A percentile compares a stretch with the other conserved stretches of the same genome.
Evolutionary conservation across 2,888 invertebrate genomes (phyloP).

Genomic region (Thera britannica): DNA sequence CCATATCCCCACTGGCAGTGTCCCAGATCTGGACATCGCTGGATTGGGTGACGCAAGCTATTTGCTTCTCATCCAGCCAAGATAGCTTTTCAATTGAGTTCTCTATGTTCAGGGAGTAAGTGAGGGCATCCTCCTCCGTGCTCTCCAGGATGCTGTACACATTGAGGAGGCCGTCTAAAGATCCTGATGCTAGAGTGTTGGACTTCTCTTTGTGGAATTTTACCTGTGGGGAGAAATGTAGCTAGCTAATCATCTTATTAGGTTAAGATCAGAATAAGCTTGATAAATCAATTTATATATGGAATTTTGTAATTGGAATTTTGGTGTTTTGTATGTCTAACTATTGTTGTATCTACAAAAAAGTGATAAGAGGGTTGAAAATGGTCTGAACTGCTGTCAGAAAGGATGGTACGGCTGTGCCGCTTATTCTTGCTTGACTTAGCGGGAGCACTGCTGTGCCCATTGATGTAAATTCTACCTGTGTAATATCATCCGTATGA

Average conservation of each 20-base stretch:
- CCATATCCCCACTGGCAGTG: conserved; percentile 85
- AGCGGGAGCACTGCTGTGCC: too few relatives aligned
- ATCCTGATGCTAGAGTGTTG: conserved; percentile 89
- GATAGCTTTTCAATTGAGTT: conserved; percentile 88
- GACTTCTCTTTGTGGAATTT: conserved; percentile 89
- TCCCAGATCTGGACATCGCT: conserved; percentile 89
- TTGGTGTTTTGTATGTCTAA: too few relatives aligned
- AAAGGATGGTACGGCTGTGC: too few relatives aligned
- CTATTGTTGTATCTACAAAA: too few relatives aligned
- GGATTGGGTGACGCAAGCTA: conserved; percentile 89
- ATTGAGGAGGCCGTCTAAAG: conserved; percentile 94
- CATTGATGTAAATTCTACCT: conserved; percentile 64
- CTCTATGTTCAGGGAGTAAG: conserved; percentile 90
- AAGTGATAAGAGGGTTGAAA: too few relatives aligned
- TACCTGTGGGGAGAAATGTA: conserved; percentile 68
- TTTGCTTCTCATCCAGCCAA: conserved; percentile 78
- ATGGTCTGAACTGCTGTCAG: too few relatives aligned
- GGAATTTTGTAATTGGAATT: too few relatives aligned
- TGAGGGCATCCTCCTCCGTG: conserved; percentile 92
- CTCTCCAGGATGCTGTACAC: conserved; percentile 90
- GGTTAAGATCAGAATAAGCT: too few relatives aligned
- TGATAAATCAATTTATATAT: too few relatives aligned
- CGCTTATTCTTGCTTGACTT: too few relatives aligned
- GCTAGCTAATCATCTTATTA: too few relatives aligned
- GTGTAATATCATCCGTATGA: conserved; percentile 92